A percentile compares a stretch with the other conserved stretches of the same genome.
Evolutionary conservation across 2,113 vertebrate species (phyloP).

Genomic region (Phylloscopus trochilus): DNA sequence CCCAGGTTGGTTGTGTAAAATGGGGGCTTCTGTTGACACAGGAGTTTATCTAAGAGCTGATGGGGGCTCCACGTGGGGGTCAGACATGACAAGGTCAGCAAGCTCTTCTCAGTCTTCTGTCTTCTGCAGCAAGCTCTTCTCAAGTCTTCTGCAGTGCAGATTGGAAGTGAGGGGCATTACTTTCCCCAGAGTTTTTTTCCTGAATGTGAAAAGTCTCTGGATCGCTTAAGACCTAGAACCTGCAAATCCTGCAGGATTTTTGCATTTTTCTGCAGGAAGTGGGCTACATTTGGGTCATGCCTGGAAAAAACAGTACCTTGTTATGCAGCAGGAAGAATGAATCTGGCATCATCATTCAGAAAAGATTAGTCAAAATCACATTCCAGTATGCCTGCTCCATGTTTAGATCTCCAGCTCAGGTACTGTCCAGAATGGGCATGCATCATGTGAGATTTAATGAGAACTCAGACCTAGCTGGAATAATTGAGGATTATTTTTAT

Average conservation of each 20-base stretch:
- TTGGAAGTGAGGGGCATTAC: not conserved
- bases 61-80: not conserved
- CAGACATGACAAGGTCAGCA: not conserved
- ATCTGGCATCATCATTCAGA: not conserved
- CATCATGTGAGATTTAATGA: not conserved
- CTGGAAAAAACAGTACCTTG: not conserved
- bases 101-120: too few species aligned
- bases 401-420: not conserved
- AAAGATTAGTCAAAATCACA: not conserved
- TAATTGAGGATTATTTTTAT: not conserved
- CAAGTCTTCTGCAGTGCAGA: rapidly evolving
- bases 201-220: not conserved
- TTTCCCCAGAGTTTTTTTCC: not conserved
- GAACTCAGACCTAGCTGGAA: not conserved
- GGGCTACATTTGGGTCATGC: not conserved
- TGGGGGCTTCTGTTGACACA: not conserved
- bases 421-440: not conserved
- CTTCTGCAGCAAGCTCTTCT: not conserved
- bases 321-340: not conserved
- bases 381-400: not conserved
- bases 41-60: not conserved
- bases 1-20: not conserved
- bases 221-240: not conserved
- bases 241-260: not conserved
- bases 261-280: not conserved